These are phyloP conservation scores for Conistra vaccinii DNA, from an alignment of 2,888 invertebrate genomes.

Conservation along the genomic window DNA sequence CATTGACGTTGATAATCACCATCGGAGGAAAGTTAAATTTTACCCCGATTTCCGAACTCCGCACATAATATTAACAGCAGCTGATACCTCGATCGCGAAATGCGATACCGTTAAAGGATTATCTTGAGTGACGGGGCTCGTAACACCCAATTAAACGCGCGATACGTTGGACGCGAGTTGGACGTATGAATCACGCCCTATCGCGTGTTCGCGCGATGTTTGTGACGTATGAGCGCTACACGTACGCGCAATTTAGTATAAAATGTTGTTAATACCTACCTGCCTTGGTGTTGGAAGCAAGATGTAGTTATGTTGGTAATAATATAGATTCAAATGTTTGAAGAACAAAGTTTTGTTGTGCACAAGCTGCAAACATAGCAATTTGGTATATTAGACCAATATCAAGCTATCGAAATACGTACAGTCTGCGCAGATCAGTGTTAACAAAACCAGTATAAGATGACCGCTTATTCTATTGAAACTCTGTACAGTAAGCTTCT, in stretches of 20 bases:
- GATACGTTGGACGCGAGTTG: constrained; percentile 77
- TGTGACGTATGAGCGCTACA: constrained; percentile 66
- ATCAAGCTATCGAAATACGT: background rate
- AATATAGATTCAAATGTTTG: background rate
- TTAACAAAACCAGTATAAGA: background rate
- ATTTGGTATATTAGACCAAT: background rate
- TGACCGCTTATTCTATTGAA: background rate
- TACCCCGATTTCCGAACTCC: constrained; percentile 33
- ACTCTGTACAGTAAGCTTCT: too few species aligned
- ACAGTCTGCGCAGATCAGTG: background rate
- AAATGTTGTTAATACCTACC: constrained; percentile 28
- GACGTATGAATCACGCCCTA: constrained; percentile 76
- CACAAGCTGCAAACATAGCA: too few species aligned
- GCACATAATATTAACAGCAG: constrained; percentile 72
- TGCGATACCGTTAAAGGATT: constrained; percentile 84
- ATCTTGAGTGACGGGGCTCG: constrained; percentile 82
- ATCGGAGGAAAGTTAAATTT: background rate
- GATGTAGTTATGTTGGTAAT: background rate
- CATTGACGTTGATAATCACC: background rate
- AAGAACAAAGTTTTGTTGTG: too few species aligned
- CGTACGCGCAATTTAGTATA: constrained; percentile 31
- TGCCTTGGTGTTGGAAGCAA: background rate
- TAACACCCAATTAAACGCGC: constrained; percentile 84
- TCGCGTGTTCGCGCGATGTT: constrained; percentile 58
- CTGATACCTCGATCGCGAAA: constrained; percentile 80